phyloP scores from a whole-genome alignment of 2,888 invertebrate genomes.

The Oscheius sp. region DNA sequence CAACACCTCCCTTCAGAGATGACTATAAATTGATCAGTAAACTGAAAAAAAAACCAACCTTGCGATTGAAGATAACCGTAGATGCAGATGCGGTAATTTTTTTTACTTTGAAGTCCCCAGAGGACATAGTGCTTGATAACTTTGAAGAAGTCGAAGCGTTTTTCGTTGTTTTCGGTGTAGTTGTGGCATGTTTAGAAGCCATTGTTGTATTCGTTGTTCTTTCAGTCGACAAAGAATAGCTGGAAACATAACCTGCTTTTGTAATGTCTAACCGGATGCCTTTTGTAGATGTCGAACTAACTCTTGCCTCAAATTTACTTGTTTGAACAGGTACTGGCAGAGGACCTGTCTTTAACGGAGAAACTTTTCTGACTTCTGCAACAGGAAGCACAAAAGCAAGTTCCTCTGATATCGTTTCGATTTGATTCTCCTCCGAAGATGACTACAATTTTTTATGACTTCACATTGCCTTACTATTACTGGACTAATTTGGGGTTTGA shows the following conservation, averaged over 20 bases:
- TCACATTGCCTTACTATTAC: constrained; percentile 32
- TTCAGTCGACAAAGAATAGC: too few relatives aligned
- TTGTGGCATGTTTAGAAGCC: background rate
- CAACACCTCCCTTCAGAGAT: constrained; percentile 5
- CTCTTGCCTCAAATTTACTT: too few relatives aligned
- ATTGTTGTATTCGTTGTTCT: constrained; percentile 15
- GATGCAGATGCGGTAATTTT: background rate
- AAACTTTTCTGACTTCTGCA: background rate
- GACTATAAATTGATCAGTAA: too few relatives aligned
- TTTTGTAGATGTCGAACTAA: too few relatives aligned
- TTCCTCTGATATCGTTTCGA: constrained; percentile 38
- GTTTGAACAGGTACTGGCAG: too few relatives aligned
- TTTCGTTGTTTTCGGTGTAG: background rate
- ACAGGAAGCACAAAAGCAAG: background rate
- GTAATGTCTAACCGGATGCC: too few relatives aligned
- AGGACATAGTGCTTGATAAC: background rate
- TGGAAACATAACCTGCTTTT: too few relatives aligned
- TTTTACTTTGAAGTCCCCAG: background rate
- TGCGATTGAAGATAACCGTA: background rate
- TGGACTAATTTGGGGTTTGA: constrained; percentile 37
- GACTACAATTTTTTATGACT: constrained; percentile 16
- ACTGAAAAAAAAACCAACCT: too few relatives aligned
- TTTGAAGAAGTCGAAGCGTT: background rate
- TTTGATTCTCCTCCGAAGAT: constrained; percentile 39
- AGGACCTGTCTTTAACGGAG: too few relatives aligned